Conservation (phyloP, 2,797 vertebrate species). For the Pygocentrus nattereri region DNA sequence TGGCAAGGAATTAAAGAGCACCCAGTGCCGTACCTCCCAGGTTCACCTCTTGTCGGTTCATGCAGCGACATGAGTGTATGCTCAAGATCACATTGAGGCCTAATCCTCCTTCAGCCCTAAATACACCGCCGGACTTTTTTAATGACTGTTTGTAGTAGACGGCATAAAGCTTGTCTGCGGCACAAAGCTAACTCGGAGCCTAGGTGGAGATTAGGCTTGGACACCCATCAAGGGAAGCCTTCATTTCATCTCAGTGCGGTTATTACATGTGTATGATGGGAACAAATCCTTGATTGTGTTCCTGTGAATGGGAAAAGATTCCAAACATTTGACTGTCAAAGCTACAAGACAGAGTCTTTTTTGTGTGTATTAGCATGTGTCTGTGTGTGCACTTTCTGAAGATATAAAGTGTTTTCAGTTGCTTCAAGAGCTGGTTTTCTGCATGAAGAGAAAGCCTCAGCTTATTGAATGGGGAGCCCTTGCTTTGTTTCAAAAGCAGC, state of each 20-base stretch:
- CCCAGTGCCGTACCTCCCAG: conserved; percentile 68
- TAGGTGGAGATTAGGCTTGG: conserved; percentile 48
- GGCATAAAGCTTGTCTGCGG: conserved; percentile 41
- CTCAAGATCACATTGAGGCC: conserved; percentile 76
- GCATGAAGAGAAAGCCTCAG: background rate
- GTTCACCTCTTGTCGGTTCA: conserved; percentile 78
- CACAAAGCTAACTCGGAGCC: conserved; percentile 39
- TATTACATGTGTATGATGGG: conserved; percentile 45
- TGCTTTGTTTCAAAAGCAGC: background rate
- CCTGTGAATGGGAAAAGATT: conserved; percentile 37
- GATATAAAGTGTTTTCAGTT: background rate
- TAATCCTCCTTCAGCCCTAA: conserved; percentile 78
- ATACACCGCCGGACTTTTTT: conserved; percentile 71
- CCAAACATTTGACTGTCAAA: conserved; percentile 20
- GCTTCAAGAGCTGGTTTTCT: background rate
- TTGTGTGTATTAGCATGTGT: conserved; percentile 33
- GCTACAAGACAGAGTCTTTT: conserved; percentile 25
- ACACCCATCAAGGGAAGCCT: conserved; percentile 48
- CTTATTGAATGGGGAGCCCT: background rate
- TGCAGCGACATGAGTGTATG: conserved; percentile 80
- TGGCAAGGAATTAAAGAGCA: conserved; percentile 64
- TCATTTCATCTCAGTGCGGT: conserved; percentile 46
- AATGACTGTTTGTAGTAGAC: conserved; percentile 65
- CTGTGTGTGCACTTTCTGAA: background rate
- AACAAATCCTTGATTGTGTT: conserved; percentile 54